Evolutionary conservation across 2,797 vertebrate species (phyloP), one percentile per base, ranked within the genome.

Genomic region (Ptychobarbus kaznakovi): DNA sequence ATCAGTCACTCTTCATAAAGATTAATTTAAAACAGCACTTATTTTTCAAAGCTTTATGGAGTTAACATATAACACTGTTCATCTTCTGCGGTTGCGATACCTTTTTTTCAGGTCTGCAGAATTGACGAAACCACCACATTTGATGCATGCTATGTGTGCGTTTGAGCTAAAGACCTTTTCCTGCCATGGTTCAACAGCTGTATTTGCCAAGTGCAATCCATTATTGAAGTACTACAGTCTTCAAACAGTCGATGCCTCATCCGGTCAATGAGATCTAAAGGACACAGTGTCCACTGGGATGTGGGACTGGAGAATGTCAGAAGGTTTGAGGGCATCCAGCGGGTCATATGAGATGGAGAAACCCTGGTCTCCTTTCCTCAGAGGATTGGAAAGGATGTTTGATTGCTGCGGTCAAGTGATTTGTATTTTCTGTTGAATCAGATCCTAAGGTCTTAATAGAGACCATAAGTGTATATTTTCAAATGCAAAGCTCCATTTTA

Each of bases 141-240:
- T 35, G 25, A 80, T 35, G 18, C 1, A 25, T 13, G n/a, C 11
- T 49, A 8, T 66, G 32, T 20, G 63, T 16, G 15, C 1, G 2
- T 20, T 25, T 12, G 22, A 18, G 32, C 7, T 20, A 72, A 40
- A 82, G 66, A 82, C 72, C 53, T 61, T 38, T 28, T 76, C 58
- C 72, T n/a, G 58, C 9, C 72, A 28, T 9, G 66, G 82, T 61
- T 83, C 69, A 86, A 70, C 46, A 46, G 58, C 42, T 81, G 18
- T 61, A 53, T 81, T 28, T 75, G 56, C 70, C 46, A 81, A 81
- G 77, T 77, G 80, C 44, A 86, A 61, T 84, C 82, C 53, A 81
- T 78, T 85, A 82, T 58, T 82, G 68, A 87, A 65, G 79, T 28
- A 56, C 68, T 83, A 49, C 15, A 77, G 78, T 40, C 70, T 81